Evolutionary conservation across 1,140 invertebrate genomes (phyloP), one percentile per base, ranked within the genome.

Genomic region (Lepidostoma basale): DNA sequence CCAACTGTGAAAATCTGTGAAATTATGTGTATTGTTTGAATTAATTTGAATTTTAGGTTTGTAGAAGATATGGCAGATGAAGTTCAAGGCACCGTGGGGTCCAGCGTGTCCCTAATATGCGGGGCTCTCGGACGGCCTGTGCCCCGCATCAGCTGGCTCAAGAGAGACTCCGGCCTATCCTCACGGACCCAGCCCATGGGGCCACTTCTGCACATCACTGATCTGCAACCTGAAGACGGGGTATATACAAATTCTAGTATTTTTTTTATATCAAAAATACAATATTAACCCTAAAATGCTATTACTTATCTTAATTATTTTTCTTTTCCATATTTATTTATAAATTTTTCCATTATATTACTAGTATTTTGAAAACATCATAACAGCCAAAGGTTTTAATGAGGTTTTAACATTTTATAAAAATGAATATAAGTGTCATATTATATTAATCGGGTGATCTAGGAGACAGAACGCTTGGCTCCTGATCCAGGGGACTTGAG

Each of bases 121-220:
- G 87, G 85, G 1, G 87, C 78, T 0, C 83, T 84, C 6, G 88
- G 88, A 1, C 83, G 83, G 62, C 89, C 89, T 0, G 79, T 84
- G 0, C 88, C 89, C 0, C 74, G 72, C 3, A 81, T 89, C 3
- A 79, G 78, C 0, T 90, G 89, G 89, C 81, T 75, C 0, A 85
- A 84, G 64, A 74, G 84, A 1, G 84, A 83, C 1, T 76, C 78
- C 4, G 25, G 68, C 0, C 67, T 86, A 16, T 82, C 83, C 0
- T 28, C 59, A 0, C 73, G 76, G 8, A 22, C 30, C 3, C 25
- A 3, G 4, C 39, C 22, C 9, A 45, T 44, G 14, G 47, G 47
- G 2, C 18, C 40, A 3, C 14, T 63, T 26, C 44, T 73, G 1
- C 56, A 64, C 1, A 72, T 83, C 4, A 71, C 75, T 0, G 74